These are phyloP conservation scores for Dioctria rufipes DNA, from an alignment of 2,888 invertebrate species.

Conservation along the genomic window DNA sequence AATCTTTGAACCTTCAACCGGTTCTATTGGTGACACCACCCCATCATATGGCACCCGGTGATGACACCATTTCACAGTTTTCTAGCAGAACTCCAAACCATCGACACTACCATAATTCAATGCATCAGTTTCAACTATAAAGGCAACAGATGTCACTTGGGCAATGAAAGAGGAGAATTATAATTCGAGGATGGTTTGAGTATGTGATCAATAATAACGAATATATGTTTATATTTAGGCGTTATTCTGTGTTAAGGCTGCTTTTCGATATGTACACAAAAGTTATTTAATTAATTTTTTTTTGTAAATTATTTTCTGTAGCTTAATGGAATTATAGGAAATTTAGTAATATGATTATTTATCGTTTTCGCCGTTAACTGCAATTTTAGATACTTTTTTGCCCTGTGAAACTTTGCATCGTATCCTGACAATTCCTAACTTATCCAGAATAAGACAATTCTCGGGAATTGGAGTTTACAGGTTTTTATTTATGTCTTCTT, in stretches of 20 bases:
- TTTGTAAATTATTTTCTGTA: slow-evolving; percentile 55
- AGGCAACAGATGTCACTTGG: not conserved
- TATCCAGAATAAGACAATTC: too few relatives aligned
- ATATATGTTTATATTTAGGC: slow-evolving; percentile 13
- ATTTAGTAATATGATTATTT: slow-evolving; percentile 4
- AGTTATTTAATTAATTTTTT: slow-evolving; percentile 43
- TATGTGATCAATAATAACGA: slow-evolving; percentile 34
- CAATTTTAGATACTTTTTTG: too few relatives aligned
- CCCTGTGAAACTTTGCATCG: too few relatives aligned
- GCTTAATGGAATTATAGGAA: slow-evolving; percentile 29
- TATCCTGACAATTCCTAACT: too few relatives aligned
- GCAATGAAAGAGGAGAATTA: too few relatives aligned
- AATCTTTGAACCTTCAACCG: slow-evolving; percentile 89
- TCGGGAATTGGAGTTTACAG: too few relatives aligned
- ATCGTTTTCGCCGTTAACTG: too few relatives aligned
- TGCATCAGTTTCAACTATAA: slow-evolving; percentile 81
- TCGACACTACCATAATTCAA: slow-evolving; percentile 77
- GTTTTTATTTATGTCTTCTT: too few relatives aligned
- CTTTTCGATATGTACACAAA: slow-evolving; percentile 42
- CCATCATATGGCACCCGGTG: slow-evolving; percentile 74
- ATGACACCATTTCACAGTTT: slow-evolving; percentile 86
- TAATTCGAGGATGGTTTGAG: slow-evolving; percentile 20
- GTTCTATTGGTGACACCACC: slow-evolving; percentile 77
- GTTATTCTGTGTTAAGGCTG: slow-evolving; percentile 52
- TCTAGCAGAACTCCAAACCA: slow-evolving; percentile 79